Evolutionary conservation across 1,140 invertebrate species (phyloP), one percentile per base, ranked within the genome.

Genomic region (Scaptomyza pallida): DNA sequence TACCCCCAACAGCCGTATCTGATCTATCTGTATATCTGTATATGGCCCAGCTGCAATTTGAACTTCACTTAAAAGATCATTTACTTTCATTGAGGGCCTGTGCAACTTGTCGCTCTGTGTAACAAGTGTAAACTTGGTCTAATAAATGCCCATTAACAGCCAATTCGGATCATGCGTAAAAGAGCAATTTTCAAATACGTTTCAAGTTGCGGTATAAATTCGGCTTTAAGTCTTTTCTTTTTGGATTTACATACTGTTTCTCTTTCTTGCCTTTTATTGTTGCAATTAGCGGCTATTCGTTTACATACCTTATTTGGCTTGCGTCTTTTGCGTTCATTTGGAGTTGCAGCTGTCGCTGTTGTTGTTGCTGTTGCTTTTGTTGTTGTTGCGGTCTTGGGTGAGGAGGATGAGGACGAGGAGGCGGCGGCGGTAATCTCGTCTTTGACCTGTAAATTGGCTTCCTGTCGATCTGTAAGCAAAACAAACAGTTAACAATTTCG

Each of bases 391-490:
- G 57, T 48, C 9, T 21, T 15, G 12, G 82, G 62, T 13, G 71
- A 30, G 6, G 61, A 61, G 3, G 79, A 63, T n/a, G 48, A 55
- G 15, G 79, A 63, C n/a, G 48, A 55, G 15, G n/a, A n/a, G n/a
- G n/a, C n/a, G n/a, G n/a, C n/a, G n/a, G n/a, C n/a, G n/a, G 61
- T 44, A 12, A 44, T 26, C n/a, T 71, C 61, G 19, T 47, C 40
- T 30, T 59, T 64, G 21, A 57, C 69, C 37, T 88, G 83, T n/a
- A 79, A 43, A 75, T 94, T 93, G 3, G 93, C 93, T 72, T 93
- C 93, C 80, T 94, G 93, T 9, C 93, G 93, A 92, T 94, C 94
- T 94, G 72, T 61, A 74, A 90, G 51, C 70, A 30, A 30, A 30
- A 67, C 43, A 60, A 65, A 6, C 23, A 2, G 23, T 26, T 26